A percentile compares a stretch with the other conserved stretches of the same genome.
Conservation (phyloP, 2,113 vertebrate genomes). For the Oceanites oceanicus region DNA sequence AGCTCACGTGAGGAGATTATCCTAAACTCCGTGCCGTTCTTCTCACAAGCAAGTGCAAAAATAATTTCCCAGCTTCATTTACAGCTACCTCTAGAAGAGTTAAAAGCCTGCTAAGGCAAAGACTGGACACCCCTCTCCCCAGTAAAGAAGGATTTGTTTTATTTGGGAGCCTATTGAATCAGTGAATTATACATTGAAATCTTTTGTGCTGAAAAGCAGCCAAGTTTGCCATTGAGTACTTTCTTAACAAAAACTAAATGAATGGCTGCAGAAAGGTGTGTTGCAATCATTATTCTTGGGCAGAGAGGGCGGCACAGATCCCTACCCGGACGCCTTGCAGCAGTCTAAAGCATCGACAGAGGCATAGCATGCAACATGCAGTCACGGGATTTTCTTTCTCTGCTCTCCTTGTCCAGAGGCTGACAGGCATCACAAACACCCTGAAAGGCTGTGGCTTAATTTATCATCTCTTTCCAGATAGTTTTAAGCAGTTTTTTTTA, state of each 20-base stretch:
- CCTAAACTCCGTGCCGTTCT: not conserved
- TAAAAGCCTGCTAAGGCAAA: not conserved
- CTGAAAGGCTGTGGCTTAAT: not conserved
- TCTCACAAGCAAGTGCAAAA: not conserved
- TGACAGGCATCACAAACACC: not conserved
- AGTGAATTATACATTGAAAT: not conserved
- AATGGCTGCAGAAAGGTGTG: not conserved
- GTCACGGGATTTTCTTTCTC: not conserved
- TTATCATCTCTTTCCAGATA: not conserved
- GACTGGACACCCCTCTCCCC: not conserved
- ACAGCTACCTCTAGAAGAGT: not conserved
- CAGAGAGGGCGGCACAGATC: not conserved
- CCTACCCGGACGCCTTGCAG: rapidly evolving
- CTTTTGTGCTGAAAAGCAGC: not conserved
- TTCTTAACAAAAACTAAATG: not conserved
- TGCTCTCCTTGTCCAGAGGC: not conserved
- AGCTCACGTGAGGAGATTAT: not conserved
- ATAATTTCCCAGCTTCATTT: not conserved
- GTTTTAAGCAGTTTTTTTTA: not conserved
- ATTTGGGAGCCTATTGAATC: not conserved
- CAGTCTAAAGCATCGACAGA: not conserved
- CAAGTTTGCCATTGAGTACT: not conserved
- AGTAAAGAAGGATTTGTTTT: not conserved
- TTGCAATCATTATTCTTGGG: not conserved
- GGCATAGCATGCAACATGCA: not conserved